A percentile compares a stretch with the other conserved stretches of the same genome.
Conservation (phyloP, 2,888 invertebrate species). For the Gari tellinella region DNA sequence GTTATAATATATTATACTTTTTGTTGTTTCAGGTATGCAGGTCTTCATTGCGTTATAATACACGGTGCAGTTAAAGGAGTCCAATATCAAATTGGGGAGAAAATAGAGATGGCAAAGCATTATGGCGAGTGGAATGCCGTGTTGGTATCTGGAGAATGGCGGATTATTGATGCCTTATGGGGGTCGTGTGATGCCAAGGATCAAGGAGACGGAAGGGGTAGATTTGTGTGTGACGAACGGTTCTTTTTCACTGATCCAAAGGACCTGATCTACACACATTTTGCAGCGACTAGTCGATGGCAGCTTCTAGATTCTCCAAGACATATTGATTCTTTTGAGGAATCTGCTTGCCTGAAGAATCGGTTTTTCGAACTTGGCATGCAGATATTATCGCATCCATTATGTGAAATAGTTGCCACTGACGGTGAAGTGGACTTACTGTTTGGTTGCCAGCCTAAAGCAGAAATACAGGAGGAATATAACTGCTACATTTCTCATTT, state of each 20-base stretch:
- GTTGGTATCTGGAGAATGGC: constrained; percentile 54
- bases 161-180: constrained; percentile 61
- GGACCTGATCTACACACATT: constrained; percentile 74
- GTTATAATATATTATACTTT: no score
- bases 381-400: constrained; percentile 68
- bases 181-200: constrained; percentile 71
- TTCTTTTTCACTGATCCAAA: constrained; percentile 80
- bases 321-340: constrained; percentile 71
- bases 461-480: constrained; percentile 64
- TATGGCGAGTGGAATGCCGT: constrained; percentile 68
- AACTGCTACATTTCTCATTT: constrained; percentile 72
- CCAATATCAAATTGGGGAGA: constrained; percentile 74
- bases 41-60: constrained; percentile 73
- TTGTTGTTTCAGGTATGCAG: constrained; percentile 74
- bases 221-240: constrained; percentile 75
- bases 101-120: constrained; percentile 63
- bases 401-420: constrained; percentile 69
- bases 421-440: constrained; percentile 73
- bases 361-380: constrained; percentile 77
- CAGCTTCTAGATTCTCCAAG: constrained; percentile 74
- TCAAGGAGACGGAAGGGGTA: constrained; percentile 53
- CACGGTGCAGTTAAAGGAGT: constrained; percentile 75
- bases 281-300: constrained; percentile 75
- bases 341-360: constrained; percentile 75
- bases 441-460: constrained; percentile 69